Conservation (phyloP, 2,113 vertebrate species). For the Glareola pratincola region DNA sequence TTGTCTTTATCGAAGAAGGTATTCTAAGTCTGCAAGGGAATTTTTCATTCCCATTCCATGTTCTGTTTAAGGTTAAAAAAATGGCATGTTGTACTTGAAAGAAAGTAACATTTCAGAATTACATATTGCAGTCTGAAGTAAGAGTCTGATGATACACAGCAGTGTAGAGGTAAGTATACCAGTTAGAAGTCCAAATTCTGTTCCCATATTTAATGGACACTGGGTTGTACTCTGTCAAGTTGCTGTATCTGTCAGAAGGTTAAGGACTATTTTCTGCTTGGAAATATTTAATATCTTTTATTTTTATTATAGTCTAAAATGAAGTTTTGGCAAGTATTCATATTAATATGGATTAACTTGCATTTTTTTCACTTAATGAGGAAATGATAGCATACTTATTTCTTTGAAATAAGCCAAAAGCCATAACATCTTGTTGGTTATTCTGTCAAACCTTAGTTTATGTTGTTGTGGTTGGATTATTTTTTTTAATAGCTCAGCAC, state of each 20-base stretch:
- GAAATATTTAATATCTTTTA: background rate
- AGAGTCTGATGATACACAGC: background rate
- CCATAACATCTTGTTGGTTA: background rate
- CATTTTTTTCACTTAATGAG: background rate
- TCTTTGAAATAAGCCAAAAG: background rate
- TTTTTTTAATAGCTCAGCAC: background rate
- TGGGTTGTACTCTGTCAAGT: background rate
- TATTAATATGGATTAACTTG: background rate
- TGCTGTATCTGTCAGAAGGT: background rate
- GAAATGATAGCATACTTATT: background rate
- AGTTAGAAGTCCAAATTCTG: background rate
- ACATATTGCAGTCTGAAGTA: background rate
- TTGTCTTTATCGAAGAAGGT: background rate
- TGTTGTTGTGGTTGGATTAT: background rate
- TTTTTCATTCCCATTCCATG: background rate
- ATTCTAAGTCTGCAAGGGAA: background rate
- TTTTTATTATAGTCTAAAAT: background rate
- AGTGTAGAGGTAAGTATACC: background rate
- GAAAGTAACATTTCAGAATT: background rate
- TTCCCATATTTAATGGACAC: background rate
- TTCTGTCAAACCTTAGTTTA: background rate
- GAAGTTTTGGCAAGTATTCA: background rate
- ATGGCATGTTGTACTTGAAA: background rate
- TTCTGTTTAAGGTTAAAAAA: background rate
- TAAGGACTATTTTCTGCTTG: background rate